Evolutionary conservation across 2,888 invertebrate species (phyloP).

Genomic region (Pyrgus malvae): DNA sequence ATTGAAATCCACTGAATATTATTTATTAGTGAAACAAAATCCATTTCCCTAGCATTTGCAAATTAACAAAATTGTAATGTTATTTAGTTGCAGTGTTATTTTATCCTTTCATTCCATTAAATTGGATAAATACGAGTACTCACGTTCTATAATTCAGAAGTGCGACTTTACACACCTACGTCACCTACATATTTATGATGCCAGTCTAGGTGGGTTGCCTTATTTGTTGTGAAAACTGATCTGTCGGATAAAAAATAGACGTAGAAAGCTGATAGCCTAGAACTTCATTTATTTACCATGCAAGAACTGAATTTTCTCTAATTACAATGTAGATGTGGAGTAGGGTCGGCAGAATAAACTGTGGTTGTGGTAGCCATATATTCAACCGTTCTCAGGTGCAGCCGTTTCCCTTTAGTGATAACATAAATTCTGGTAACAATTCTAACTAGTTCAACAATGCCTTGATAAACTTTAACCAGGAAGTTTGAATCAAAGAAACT

Average conservation of each 20-base stretch:
- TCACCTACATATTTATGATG: slow-evolving; percentile 6
- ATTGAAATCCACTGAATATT: slow-evolving; percentile 3
- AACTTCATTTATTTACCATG: slow-evolving; percentile 15
- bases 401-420: slow-evolving; percentile 19
- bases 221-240: slow-evolving; percentile 25
- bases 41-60: slow-evolving; percentile 17
- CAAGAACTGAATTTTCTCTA: slow-evolving; percentile 5
- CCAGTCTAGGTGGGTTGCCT: slow-evolving; percentile 4
- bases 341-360: slow-evolving; percentile 25
- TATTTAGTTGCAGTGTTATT: slow-evolving; percentile 40
- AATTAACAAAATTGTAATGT: slow-evolving; percentile 35
- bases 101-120: slow-evolving; percentile 29
- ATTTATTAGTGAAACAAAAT: slow-evolving; percentile 6
- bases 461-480: background rate
- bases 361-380: slow-evolving; percentile 23
- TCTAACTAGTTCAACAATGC: slow-evolving; percentile 14
- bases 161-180: slow-evolving; percentile 34
- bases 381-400: slow-evolving; percentile 25
- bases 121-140: slow-evolving; percentile 60
- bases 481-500: too few species aligned
- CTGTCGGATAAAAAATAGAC: background rate
- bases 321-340: slow-evolving; percentile 11
- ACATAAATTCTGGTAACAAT: slow-evolving; percentile 24
- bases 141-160: slow-evolving; percentile 64
- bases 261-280: slow-evolving; percentile 23